Conservation (phyloP, 2,888 invertebrate genomes). For the Epistrophe grossulariae region DNA sequence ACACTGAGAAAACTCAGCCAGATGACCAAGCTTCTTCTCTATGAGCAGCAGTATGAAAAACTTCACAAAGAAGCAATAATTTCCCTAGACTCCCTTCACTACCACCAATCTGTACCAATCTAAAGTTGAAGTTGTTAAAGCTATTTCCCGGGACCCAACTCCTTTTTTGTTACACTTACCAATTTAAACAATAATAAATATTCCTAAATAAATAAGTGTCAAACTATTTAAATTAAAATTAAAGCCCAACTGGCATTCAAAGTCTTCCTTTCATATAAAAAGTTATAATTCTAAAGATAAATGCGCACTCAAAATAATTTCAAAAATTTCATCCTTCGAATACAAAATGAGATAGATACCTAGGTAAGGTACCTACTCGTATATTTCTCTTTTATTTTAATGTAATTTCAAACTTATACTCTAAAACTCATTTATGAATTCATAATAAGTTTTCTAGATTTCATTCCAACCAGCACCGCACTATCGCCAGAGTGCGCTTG, state of each 20-base stretch:
- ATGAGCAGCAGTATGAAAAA: too few species aligned
- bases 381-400: conserved; percentile 37
- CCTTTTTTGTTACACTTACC: too few species aligned
- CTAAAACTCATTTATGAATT: conserved; percentile 71
- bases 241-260: neutral
- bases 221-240: neutral
- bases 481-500: conserved; percentile 11
- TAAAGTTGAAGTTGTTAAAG: too few species aligned
- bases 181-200: neutral
- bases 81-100: too few species aligned
- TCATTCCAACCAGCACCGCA: conserved; percentile 38
- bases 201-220: neutral
- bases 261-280: neutral
- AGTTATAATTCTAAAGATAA: conserved; percentile 6
- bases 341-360: conserved; percentile 13
- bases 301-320: conserved; percentile 4
- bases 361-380: neutral
- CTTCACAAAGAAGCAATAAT: too few species aligned
- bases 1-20: too few species aligned
- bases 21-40: too few species aligned
- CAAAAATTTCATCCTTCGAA: conserved; percentile 15
- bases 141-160: too few species aligned
- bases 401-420: conserved; percentile 65
- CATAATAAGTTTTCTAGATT: conserved; percentile 72
- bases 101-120: too few species aligned